Base-by-base conservation (phyloP, 1,140 invertebrate species). In the Rhysida immarginata region DNA sequence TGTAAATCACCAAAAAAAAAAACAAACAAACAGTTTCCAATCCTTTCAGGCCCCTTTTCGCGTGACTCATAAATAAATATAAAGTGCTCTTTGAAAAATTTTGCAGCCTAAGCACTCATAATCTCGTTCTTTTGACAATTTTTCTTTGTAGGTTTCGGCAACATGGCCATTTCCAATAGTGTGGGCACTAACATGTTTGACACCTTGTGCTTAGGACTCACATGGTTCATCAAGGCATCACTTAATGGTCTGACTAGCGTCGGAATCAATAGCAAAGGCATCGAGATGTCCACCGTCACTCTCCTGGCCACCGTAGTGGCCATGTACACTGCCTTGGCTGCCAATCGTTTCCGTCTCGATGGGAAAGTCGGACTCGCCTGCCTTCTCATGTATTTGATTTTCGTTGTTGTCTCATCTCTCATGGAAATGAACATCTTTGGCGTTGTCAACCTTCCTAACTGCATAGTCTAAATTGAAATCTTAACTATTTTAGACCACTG, bases 371-470 rank as follows among this genome's bases (percentile, higher is more conserved):
- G 87, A 50, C 71, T 82, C 35, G 78, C 82, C 46, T 86, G 85
- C 65, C 73, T 87, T 27, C 65, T 82, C 56, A 82, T 88, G 71
- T 91, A 91, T 70, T 74, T 77, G 43, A 77, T 81, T 18, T 91
- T 87, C 64, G 72, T 90, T 51, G 74, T 84, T 50, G 72, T 90
- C 59, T 85, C 87, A 44, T 81, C 81, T 54, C 75, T 90, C 51
- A 87, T 89, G 60, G 87, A 91, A 73, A 74, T 90, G 55, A 89
- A 90, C 70, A 81, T 86, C 56, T 87, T 90, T 75, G 88, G 90
- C 70, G 77, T 74, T 58, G 85, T 89, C 55, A 89, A 90, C 72
- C 70, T 87, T 56, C 85, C 85, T 54, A 83, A 84, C 27, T 90
- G 87, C 44, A 23, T 8, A 35, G 27, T 56, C 53, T 43, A 48